phyloP scores from a whole-genome alignment of 92 coral and sea anemone genomes.

The Diadumene lineata region DNA sequence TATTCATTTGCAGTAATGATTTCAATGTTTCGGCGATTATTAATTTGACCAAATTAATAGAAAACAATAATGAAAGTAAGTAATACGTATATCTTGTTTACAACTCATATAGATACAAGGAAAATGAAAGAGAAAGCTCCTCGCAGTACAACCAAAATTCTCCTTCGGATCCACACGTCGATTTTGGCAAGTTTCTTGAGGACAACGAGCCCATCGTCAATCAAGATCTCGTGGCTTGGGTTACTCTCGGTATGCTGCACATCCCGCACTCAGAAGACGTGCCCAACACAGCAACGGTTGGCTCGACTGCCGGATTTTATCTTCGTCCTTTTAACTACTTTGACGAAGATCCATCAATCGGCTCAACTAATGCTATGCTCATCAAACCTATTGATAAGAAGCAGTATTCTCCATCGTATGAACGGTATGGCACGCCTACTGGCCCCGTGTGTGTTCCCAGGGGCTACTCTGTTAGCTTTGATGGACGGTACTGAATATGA shows the following conservation, averaged over 20 bases:
- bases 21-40: neutral
- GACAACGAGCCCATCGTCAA: constrained; percentile 51
- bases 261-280: constrained; percentile 89
- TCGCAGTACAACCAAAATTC: constrained; percentile 79
- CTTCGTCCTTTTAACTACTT: constrained; percentile 85
- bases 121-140: constrained; percentile 52
- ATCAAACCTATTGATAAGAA: constrained; percentile 53
- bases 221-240: constrained; percentile 88
- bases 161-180: constrained; percentile 58
- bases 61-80: neutral
- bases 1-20: neutral
- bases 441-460: constrained; percentile 43
- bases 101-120: constrained; percentile 31
- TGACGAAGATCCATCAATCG: constrained; percentile 81
- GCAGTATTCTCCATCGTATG: constrained; percentile 40
- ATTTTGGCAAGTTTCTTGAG: constrained; percentile 46
- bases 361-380: constrained; percentile 66
- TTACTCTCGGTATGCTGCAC: constrained; percentile 82
- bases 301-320: constrained; percentile 69
- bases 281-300: constrained; percentile 70
- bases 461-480: constrained; percentile 29
- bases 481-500: constrained; percentile 17
- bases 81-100: neutral
- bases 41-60: neutral
- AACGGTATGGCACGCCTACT: constrained; percentile 26